A percentile compares a stretch with the other conserved stretches of the same genome.
These are phyloP conservation scores for Nematolebias whitei DNA, from an alignment of 2,113 vertebrate genomes.

Conservation along the genomic window DNA sequence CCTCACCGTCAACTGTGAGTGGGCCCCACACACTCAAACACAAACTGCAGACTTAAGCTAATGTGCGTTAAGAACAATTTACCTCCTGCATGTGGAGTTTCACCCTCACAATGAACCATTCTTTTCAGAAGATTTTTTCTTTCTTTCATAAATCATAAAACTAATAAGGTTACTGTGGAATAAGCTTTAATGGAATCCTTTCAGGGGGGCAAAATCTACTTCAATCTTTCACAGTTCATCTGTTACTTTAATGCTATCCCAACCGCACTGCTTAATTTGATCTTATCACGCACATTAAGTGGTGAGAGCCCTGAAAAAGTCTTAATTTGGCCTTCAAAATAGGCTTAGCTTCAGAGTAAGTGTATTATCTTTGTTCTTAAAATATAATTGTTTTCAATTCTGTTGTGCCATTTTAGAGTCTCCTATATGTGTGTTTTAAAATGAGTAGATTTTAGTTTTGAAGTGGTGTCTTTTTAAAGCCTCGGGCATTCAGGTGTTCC, in stretches of 20 bases:
- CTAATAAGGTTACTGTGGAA: slow-evolving; percentile 30
- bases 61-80: slow-evolving; percentile 6
- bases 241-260: slow-evolving; percentile 59
- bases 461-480: slow-evolving; percentile 12
- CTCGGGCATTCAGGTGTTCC: background rate
- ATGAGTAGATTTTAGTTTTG: slow-evolving; percentile 14
- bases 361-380: slow-evolving; percentile 40
- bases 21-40: slow-evolving; percentile 5
- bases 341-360: slow-evolving; percentile 50
- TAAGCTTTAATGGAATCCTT: slow-evolving; percentile 39
- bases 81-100: slow-evolving; percentile 9
- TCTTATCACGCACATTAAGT: slow-evolving; percentile 54
- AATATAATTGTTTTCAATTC: slow-evolving; percentile 19
- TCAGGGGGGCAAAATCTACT: slow-evolving; percentile 34
- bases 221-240: slow-evolving; percentile 56
- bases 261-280: slow-evolving; percentile 50
- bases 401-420: slow-evolving; percentile 3
- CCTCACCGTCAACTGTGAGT: slow-evolving; percentile 85
- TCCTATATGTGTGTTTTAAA: slow-evolving; percentile 39
- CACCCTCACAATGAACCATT: background rate
- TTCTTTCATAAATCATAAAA: slow-evolving; percentile 33
- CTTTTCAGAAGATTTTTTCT: slow-evolving; percentile 12
- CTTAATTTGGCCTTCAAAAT: slow-evolving; percentile 41
- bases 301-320: slow-evolving; percentile 31
- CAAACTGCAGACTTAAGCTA: background rate